Evolutionary conservation across 2,113 vertebrate genomes (phyloP).

Genomic region (Pelmatolapia mariae): DNA sequence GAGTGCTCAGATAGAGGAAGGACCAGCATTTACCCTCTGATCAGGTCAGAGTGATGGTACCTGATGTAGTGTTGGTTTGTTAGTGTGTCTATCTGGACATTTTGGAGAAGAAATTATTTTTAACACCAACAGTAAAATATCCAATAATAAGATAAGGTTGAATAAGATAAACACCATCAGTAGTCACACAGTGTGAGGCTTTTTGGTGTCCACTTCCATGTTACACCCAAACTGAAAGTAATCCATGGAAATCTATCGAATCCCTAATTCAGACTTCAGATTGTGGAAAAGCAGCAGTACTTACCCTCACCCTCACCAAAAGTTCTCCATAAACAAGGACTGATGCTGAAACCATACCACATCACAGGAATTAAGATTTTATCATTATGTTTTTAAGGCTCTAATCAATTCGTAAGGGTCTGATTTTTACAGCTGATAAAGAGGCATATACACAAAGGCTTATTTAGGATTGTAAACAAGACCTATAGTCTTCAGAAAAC

Average conservation of each 20-base stretch:
- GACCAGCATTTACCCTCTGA: background rate
- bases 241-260: background rate
- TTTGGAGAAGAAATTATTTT: background rate
- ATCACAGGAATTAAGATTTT: background rate
- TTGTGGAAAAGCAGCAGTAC: background rate
- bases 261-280: background rate
- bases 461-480: background rate
- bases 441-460: background rate
- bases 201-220: background rate
- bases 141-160: background rate
- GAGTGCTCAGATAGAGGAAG: background rate
- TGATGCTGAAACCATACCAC: background rate
- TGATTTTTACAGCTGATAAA: background rate
- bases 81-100: background rate
- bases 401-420: background rate
- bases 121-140: background rate
- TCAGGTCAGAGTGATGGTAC: background rate
- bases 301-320: background rate
- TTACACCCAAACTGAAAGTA: background rate
- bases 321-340: background rate
- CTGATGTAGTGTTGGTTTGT: background rate
- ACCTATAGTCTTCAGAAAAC: background rate
- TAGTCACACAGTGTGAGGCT: background rate
- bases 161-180: background rate
- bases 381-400: background rate